A percentile compares a stretch with the other conserved stretches of the same genome.
Evolutionary conservation across 2,888 invertebrate species (phyloP).

Genomic region (Perdita meconis): DNA sequence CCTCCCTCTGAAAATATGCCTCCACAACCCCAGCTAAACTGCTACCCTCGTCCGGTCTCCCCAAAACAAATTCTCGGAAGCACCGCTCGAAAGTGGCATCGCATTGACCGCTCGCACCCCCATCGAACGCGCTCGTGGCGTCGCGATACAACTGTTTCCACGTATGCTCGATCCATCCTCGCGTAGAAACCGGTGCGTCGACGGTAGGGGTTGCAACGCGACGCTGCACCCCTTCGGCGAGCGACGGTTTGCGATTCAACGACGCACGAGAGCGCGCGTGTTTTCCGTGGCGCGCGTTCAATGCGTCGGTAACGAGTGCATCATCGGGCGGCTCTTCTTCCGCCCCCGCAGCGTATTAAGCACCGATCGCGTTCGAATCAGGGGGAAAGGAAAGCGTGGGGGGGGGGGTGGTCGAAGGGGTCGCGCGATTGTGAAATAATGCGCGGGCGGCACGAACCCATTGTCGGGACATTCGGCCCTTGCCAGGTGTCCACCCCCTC

Average conservation of each 20-base stretch:
- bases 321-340: conserved; percentile 44
- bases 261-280: conserved; percentile 19
- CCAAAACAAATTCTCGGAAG: no score
- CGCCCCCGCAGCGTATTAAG: conserved; percentile 25
- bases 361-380: conserved; percentile 16
- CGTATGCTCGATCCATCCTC: no score
- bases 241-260: conserved; percentile 6
- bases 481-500: conserved; percentile 64
- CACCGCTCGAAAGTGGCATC: no score
- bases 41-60: no score
- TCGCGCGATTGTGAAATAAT: conserved; percentile 56
- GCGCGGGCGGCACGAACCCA: conserved; percentile 54
- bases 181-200: no score
- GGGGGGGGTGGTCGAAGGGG: neutral
- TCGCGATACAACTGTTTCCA: no score
- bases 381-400: no score
- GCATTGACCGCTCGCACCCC: no score
- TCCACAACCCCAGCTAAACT: no score
- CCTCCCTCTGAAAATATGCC: no score
- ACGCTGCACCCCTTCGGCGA: neutral
- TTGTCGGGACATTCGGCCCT: conserved; percentile 39
- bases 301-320: conserved; percentile 52
- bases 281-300: conserved; percentile 43
- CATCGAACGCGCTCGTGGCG: no score
- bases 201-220: neutral